Base-by-base conservation (phyloP, 2,888 invertebrate genomes). In the Parnassius apollo region DNA sequence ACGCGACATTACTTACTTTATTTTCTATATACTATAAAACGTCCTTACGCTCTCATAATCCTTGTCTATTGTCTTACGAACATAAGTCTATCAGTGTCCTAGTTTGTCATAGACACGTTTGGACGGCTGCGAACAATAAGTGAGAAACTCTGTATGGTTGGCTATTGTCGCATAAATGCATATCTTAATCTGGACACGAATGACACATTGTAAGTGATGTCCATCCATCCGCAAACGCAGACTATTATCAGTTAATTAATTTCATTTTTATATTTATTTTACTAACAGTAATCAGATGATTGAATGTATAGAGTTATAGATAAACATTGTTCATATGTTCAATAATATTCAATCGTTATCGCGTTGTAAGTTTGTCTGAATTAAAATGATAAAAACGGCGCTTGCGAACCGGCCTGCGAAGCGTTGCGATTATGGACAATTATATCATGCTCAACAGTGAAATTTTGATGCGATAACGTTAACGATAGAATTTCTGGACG, bases 61-160 rank as follows among this genome's bases (percentile, higher is more conserved):
- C 53, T 44, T n/a, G 10, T 68, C 56, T 72, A 75, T 76, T 75
- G 76, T 70, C 62, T 46, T 13, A 57, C 64, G 18, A 68, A 7
- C 13, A 13, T 49, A 49, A 65, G 72, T 71, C 70, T 70, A 72
- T 70, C 73, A 71, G 55, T 56, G 69, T 69, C 64, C 73, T 49
- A 69, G 75, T 77, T 75, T 71, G 68, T 65, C 61, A 64, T 42
- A 42, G 42, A 54, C 62, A 63, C 58, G 65, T 68, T 68, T 70
- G 74, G 74, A 59, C 66, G 66, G 67, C 42, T 62, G 42, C 57
- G 64, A 69, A 77, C 80, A 78, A 78, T 76, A 69, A 71, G 60
- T 66, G 65, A 57, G 62, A 66, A 61, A 61, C 71, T 66, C 66
- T 70, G 66, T 69, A 68, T 65, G 69, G 67, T 51, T 9, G 49